Conservation (phyloP, 92 coral and sea anemone genomes). For the Chrysogorgia sp. region DNA sequence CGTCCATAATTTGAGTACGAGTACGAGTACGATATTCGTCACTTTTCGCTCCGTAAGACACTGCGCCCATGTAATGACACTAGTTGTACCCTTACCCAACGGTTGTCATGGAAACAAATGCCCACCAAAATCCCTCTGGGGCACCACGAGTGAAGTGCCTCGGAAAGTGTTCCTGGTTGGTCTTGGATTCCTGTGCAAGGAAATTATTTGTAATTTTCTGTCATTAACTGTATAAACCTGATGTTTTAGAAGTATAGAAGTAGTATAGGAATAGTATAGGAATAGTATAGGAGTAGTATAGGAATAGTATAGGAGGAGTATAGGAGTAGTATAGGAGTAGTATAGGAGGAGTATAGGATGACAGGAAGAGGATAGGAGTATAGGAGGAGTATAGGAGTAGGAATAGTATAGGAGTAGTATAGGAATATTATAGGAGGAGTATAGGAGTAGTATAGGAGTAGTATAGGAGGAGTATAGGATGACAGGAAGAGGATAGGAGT, state of each 20-base stretch:
- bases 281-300: neutral
- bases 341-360: neutral
- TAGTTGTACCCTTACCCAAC: conserved; percentile 74
- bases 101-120: conserved; percentile 77
- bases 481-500: neutral
- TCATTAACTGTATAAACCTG: neutral
- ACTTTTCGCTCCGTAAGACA: too few relatives aligned
- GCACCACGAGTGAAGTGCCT: conserved; percentile 57
- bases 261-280: neutral
- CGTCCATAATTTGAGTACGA: too few relatives aligned
- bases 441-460: neutral
- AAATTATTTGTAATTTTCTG: too few relatives aligned
- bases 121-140: conserved; percentile 74
- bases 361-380: too few relatives aligned
- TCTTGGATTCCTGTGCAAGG: conserved; percentile 7
- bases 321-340: neutral
- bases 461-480: too few relatives aligned
- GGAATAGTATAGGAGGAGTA: neutral
- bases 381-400: too few relatives aligned
- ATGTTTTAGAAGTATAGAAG: neutral
- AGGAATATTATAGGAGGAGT: too few relatives aligned
- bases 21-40: too few relatives aligned
- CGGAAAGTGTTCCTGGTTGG: conserved; percentile 63
- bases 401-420: too few relatives aligned
- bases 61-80: too few relatives aligned